phyloP scores from a whole-genome alignment of 2,888 invertebrate species.

The Acanthoscelides obtectus region DNA sequence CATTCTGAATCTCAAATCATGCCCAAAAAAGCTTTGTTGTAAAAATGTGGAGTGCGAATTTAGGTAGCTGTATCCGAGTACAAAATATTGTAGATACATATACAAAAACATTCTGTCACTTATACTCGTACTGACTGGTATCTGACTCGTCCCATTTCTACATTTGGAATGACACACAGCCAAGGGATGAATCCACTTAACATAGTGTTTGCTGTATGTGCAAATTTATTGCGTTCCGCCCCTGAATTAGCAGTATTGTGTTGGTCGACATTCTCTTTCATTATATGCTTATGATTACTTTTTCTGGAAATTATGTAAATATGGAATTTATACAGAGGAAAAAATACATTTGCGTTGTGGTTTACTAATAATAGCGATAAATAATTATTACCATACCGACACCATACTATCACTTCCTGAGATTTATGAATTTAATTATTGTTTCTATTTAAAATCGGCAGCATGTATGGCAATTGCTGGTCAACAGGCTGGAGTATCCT shows the following conservation, averaged over 20 bases:
- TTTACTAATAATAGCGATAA: neutral
- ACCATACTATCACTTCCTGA: conserved; percentile 18
- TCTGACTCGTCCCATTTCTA: too few relatives aligned
- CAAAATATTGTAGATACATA: too few relatives aligned
- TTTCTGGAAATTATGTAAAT: neutral
- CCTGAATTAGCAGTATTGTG: neutral
- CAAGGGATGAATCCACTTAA: too few relatives aligned
- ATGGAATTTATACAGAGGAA: neutral
- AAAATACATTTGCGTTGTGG: neutral
- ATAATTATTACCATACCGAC: neutral
- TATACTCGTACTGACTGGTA: too few relatives aligned
- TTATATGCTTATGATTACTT: neutral
- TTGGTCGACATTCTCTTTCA: neutral
- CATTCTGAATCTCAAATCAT: too few relatives aligned
- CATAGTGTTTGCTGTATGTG: too few relatives aligned
- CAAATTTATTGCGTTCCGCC: neutral
- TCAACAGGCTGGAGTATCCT: neutral
- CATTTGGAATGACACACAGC: too few relatives aligned
- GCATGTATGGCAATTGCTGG: neutral
- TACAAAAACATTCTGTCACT: too few relatives aligned
- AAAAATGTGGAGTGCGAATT: too few relatives aligned
- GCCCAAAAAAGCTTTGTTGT: too few relatives aligned
- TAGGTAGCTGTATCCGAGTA: too few relatives aligned
- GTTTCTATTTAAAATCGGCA: conserved; percentile 6
- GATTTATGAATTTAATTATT: conserved; percentile 21